Conservation (phyloP, 92 coral and sea anemone genomes). For the Zoanthus sansibaricus region DNA sequence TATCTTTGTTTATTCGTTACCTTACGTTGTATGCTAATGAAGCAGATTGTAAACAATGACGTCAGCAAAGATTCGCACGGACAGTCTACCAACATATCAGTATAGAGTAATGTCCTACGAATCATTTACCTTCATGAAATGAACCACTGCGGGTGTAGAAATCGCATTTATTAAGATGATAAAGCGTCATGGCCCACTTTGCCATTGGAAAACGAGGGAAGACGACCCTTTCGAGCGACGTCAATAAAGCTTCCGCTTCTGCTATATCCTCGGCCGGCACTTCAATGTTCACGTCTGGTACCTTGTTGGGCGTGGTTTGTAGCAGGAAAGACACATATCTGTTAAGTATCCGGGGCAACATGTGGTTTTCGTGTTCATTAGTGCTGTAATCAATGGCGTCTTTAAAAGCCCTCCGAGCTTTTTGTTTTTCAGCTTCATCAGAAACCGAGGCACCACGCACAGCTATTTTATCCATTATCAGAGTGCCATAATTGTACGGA, state of each 20-base stretch:
- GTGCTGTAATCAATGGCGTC: slow-evolving; percentile 6
- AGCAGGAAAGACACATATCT: slow-evolving; percentile 46
- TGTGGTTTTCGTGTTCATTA: slow-evolving; percentile 16
- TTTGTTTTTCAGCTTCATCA: slow-evolving; percentile 6
- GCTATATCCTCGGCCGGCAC: slow-evolving; percentile 9
- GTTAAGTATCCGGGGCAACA: slow-evolving; percentile 46
- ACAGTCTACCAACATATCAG: too few species aligned
- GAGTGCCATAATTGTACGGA: slow-evolving; percentile 35
- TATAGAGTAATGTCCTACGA: too few species aligned
- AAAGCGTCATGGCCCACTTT: slow-evolving; percentile 22
- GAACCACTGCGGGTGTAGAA: slow-evolving; percentile 15
- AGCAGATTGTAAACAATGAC: too few species aligned
- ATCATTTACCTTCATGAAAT: slow-evolving; percentile 13
- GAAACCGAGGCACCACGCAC: not conserved
- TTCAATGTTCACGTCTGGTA: slow-evolving; percentile 40
- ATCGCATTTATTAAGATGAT: slow-evolving; percentile 25
- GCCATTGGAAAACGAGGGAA: slow-evolving; percentile 21
- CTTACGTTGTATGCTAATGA: too few species aligned
- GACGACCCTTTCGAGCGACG: slow-evolving; percentile 11
- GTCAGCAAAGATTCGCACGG: too few species aligned
- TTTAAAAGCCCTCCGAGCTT: slow-evolving; percentile 9
- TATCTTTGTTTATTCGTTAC: too few species aligned
- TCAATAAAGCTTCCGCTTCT: slow-evolving; percentile 1
- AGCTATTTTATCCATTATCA: slow-evolving; percentile 30
- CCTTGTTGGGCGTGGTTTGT: slow-evolving; percentile 52